Base-by-base conservation (phyloP, 2,797 vertebrate genomes). In the Psittacula derbiana region DNA sequence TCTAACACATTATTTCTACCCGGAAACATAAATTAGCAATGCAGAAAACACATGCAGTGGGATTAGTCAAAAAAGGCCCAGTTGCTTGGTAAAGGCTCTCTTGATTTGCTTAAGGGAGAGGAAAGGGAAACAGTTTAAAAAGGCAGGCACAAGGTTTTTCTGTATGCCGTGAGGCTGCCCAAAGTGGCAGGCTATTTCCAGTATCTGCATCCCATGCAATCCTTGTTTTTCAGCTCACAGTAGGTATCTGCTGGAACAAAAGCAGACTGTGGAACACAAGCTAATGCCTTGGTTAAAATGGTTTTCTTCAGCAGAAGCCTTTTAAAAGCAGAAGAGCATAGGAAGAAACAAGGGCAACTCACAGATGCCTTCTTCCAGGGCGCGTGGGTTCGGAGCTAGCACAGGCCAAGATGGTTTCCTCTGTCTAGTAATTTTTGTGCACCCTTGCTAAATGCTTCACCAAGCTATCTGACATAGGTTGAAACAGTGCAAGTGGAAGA, bases 341-440 rank as follows among this genome's bases (percentile, higher is more conserved):
- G 40, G 36, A 93, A 88, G 36, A 86, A 90, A 80, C n/a, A 74
- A 86, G 10, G 44, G 12, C 44, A 71, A 96, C 95, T 92, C 83
- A 70, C 86, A 44, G 78, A 60, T 53, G 49, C 60, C 74, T 97
- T 97, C 95, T 96, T 95, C 97, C 91, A 43, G 10, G 5, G 79
- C 4, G 1, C 0, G 6, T 53, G 58, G 20, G 14, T 67, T 75
- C 4, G 2, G 44, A 55, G 24, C 28, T 19, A 15, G 67, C 71
- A 44, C 69, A 43, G 2, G 15, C 21, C 44, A 71, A 38, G 74
- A 8, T 8, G 64, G 18, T 50, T 33, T 84, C 71, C 46, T 27
- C 57, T 20, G 25, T 10, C 25, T 62, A 83, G 27, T 8, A 67
- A 4, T 24, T 31, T 36, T 47, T 15, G 20, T 20, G 12, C 30